A percentile compares a stretch with the other conserved stretches of the same genome.
phyloP scores from a whole-genome alignment of 2,888 invertebrate genomes.

The Aleiodes testaceus region DNA sequence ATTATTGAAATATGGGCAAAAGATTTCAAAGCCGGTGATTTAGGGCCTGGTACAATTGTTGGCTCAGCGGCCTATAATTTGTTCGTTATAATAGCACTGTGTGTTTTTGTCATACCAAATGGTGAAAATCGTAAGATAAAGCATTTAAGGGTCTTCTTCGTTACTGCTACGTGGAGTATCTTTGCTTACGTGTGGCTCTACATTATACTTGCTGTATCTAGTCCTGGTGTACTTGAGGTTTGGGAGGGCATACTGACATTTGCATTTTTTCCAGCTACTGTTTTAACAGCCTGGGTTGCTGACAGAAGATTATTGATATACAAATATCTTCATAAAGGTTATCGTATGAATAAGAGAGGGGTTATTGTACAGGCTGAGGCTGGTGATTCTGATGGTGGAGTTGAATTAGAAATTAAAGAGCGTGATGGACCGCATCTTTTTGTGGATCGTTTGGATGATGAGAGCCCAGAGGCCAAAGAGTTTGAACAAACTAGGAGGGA shows the following conservation, averaged over 20 bases:
- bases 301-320: slow-evolving; percentile 90
- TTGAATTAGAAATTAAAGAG: slow-evolving; percentile 68
- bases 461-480: slow-evolving; percentile 80
- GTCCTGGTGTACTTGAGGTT: slow-evolving; percentile 92
- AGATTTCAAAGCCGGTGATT: slow-evolving; percentile 95
- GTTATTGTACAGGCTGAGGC: slow-evolving; percentile 91
- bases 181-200: slow-evolving; percentile 99
- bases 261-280: slow-evolving; percentile 96
- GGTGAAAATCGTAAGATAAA: slow-evolving; percentile 95
- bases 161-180: slow-evolving; percentile 97
- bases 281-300: slow-evolving; percentile 96
- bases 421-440: slow-evolving; percentile 68
- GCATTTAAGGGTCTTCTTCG: slow-evolving; percentile 96
- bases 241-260: slow-evolving; percentile 99
- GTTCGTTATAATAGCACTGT: slow-evolving; percentile 97
- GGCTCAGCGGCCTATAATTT: slow-evolving; percentile 99
- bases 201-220: slow-evolving; percentile 90
- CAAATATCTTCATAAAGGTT: slow-evolving; percentile 91
- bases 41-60: slow-evolving; percentile 98
- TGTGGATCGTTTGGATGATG: slow-evolving; percentile 72
- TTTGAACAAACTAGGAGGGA: slow-evolving; percentile 95
- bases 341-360: slow-evolving; percentile 91
- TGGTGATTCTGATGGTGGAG: slow-evolving; percentile 77
- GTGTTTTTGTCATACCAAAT: slow-evolving; percentile 92
- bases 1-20: slow-evolving; percentile 98